These are phyloP conservation scores for Liolophura sinensis DNA, from an alignment of 1,140 invertebrate genomes.

Conservation along the genomic window DNA sequence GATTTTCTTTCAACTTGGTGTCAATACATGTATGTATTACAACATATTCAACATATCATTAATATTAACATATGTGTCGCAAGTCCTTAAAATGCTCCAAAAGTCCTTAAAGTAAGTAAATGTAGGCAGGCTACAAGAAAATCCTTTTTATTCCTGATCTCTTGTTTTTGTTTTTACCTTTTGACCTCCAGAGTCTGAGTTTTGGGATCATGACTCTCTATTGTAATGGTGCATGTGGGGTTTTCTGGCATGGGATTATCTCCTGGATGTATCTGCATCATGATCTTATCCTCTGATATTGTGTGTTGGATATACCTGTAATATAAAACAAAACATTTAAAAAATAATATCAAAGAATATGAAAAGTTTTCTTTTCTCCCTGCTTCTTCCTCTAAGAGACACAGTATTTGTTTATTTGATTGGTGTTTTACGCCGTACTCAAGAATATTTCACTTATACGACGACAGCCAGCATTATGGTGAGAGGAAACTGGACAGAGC, in stretches of 20 bases:
- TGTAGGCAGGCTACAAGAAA: background rate
- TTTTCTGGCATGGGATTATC: conserved; percentile 66
- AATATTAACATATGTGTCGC: conserved; percentile 3
- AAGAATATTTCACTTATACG: too few relatives aligned
- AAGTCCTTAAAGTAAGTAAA: background rate
- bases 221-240: conserved; percentile 71
- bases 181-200: conserved; percentile 68
- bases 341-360: too few relatives aligned
- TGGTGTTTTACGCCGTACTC: too few relatives aligned
- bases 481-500: too few relatives aligned
- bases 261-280: conserved; percentile 70
- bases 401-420: too few relatives aligned
- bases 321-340: background rate
- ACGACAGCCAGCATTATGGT: too few relatives aligned
- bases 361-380: too few relatives aligned
- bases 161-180: conserved; percentile 29
- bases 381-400: too few relatives aligned
- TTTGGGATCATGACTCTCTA: conserved; percentile 68
- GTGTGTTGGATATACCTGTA: conserved; percentile 71
- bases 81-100: conserved; percentile 1
- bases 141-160: background rate
- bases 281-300: conserved; percentile 71
- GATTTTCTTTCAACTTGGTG: too few relatives aligned
- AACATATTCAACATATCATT: too few relatives aligned
- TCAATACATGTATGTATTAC: too few relatives aligned